Conservation (phyloP, 2,888 invertebrate species). For the Pseudeuparius sepicola region DNA sequence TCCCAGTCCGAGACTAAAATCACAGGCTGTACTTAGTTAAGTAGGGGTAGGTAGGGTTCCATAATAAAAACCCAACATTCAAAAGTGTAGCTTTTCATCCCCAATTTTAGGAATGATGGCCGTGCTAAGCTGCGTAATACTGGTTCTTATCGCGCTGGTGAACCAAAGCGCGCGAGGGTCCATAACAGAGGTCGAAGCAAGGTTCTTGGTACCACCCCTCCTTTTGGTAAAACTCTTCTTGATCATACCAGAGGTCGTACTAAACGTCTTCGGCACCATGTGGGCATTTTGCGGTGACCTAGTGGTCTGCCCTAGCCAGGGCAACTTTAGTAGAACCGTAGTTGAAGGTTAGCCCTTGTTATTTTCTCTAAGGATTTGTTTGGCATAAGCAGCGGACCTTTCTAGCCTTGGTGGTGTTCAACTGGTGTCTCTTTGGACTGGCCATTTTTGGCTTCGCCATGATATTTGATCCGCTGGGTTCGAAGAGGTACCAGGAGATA, state of each 20-base stretch:
- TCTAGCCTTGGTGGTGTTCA: conserved; percentile 64
- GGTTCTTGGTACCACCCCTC: conserved; percentile 61
- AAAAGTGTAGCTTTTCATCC: conserved; percentile 40
- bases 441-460: conserved; percentile 66
- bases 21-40: too few species aligned
- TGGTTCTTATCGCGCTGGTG: conserved; percentile 55
- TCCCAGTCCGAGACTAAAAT: too few species aligned
- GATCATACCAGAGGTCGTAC: conserved; percentile 64
- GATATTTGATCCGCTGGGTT: conserved; percentile 75
- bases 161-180: conserved; percentile 68
- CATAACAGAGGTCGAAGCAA: conserved; percentile 61
- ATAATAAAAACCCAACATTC: too few species aligned
- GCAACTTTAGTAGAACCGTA: conserved; percentile 59
- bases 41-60: too few species aligned
- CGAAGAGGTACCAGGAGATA: conserved; percentile 49
- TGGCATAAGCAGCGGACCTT: too few species aligned
- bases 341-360: conserved; percentile 53
- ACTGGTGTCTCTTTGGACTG: conserved; percentile 68
- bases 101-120: conserved; percentile 63
- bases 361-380: too few species aligned
- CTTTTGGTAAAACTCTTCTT: conserved; percentile 63
- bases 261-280: conserved; percentile 73
- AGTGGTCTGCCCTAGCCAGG: conserved; percentile 56
- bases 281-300: conserved; percentile 64
- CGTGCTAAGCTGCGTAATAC: conserved; percentile 52